phyloP scores from a whole-genome alignment of 2,797 vertebrate species.

The Trachops cirrhosus region DNA sequence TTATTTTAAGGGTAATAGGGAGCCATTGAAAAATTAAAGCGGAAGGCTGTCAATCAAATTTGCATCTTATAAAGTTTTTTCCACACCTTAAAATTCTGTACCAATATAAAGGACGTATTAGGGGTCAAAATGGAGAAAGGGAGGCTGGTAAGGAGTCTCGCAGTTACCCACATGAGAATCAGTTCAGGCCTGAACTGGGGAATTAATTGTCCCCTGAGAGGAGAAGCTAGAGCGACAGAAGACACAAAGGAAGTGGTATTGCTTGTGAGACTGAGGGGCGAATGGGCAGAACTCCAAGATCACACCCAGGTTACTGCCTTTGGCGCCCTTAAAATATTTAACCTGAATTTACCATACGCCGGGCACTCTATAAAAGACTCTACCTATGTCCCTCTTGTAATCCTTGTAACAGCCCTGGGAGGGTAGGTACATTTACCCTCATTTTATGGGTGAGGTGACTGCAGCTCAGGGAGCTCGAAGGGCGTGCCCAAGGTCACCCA shows the following conservation, averaged over 20 bases:
- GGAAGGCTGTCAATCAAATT: background rate
- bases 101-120: background rate
- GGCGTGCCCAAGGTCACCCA: background rate
- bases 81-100: background rate
- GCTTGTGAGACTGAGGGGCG: background rate
- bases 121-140: background rate
- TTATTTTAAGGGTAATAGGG: background rate
- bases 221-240: background rate
- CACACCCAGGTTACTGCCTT: background rate
- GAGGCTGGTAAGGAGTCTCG: background rate
- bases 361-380: background rate
- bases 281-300: background rate
- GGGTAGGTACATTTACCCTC: background rate
- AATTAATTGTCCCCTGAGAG: background rate
- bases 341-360: background rate
- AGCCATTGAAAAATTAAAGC: background rate
- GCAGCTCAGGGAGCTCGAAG: background rate
- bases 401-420: background rate
- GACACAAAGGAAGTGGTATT: background rate
- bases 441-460: background rate
- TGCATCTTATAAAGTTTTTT: background rate
- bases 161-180: background rate
- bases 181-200: background rate
- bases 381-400: background rate
- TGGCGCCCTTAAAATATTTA: background rate